A percentile compares a stretch with the other conserved stretches of the same genome.
Conservation (phyloP, 2,797 vertebrate species). For the Anas bahamensis region DNA sequence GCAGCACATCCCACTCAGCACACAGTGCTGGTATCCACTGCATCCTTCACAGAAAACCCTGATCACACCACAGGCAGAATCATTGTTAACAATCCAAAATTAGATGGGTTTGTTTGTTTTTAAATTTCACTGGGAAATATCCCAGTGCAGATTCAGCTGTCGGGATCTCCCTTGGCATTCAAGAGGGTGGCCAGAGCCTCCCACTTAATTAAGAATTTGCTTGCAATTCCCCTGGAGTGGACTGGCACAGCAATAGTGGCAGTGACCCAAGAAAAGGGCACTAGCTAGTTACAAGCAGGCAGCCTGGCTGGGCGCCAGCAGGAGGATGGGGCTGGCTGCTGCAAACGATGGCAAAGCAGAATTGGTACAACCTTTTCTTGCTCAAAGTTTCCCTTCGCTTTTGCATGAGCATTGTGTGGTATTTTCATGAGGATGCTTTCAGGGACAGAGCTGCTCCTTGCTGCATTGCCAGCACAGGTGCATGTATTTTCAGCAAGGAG, state of each 20-base stretch:
- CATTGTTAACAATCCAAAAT: background rate
- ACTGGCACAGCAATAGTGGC: slow-evolving; percentile 44
- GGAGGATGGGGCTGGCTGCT: background rate
- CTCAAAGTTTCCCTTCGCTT: background rate
- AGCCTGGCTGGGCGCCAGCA: slow-evolving; percentile 49
- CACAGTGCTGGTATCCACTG: background rate
- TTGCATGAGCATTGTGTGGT: rapidly evolving
- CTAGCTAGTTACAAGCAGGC: slow-evolving; percentile 13
- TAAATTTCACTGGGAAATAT: background rate
- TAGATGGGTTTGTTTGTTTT: background rate
- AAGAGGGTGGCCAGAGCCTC: background rate
- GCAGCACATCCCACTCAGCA: background rate
- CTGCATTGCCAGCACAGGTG: rapidly evolving
- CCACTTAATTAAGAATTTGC: slow-evolving; percentile 1
- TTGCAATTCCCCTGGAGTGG: background rate
- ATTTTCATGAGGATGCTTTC: rapidly evolving
- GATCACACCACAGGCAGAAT: background rate
- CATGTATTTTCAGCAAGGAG: background rate
- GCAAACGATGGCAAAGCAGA: background rate
- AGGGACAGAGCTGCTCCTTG: background rate
- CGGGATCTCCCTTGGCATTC: background rate
- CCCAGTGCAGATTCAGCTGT: background rate
- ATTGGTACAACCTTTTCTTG: background rate
- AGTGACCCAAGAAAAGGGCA: slow-evolving; percentile 64
- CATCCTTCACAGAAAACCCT: background rate